Evolutionary conservation across 2,113 vertebrate genomes (phyloP), one percentile per base, ranked within the genome.

Genomic region (Aepyceros melampus): DNA sequence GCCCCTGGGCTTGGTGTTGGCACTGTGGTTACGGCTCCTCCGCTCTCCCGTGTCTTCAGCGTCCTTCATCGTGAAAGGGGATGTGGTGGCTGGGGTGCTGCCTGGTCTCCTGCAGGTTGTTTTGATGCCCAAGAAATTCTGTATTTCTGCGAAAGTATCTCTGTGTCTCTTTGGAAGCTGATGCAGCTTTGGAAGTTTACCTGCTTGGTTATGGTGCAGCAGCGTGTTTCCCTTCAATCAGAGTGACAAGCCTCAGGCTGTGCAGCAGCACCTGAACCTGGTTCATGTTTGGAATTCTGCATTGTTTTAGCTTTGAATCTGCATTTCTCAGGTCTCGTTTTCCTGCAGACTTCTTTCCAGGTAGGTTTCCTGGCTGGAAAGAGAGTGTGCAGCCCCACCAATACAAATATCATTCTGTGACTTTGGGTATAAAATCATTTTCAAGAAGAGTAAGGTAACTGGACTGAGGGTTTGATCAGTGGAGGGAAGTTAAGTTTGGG

Each of bases 11-110:
- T 7, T 23, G 43, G 31, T n/a, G 33, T 7, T 14, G 56, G 40
- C 81, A n/a, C 29, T 7, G 0, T 31, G 53, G 23, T 7, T 0
- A 12, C 27, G 23, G 53, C 84, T 51, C 29, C 60, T 29, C 12
- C 40, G 6, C 45, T 31, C 8, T 45, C 55, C 6, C 1, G 31
- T 15, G 51, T 16, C 43, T 36, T 14, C 2, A 55, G 60, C 31
- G 4, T 9, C 8, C 79, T 33, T 58, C 16, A 3, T 31, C 3
- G 0, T 11, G 21, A 43, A 0, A 3, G 86, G 45, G 10, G 16
- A 62, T 10, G 1, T 19, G 76, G 4, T 17, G 25, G 53, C 23
- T 36, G 40, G n/a, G 43, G 85, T 60, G 58, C 17, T 11, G 6
- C 60, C 62, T 49, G 15, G 49, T 56, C 43, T 58, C 17, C 74